Conservation (phyloP, 2,888 invertebrate genomes). For the Helleia helle region DNA sequence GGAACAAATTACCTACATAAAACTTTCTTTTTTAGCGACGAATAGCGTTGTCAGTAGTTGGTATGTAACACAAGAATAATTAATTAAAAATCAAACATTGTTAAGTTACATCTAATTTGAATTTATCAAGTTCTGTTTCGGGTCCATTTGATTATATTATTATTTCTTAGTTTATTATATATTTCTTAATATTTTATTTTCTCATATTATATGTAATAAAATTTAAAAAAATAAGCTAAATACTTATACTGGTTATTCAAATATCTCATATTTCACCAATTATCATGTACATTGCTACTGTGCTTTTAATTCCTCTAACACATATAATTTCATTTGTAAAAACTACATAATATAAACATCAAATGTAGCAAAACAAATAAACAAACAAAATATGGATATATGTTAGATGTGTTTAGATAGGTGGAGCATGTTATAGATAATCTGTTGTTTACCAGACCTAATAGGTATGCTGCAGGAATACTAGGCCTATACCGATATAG, state of each 20-base stretch:
- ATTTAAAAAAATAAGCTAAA: not conserved
- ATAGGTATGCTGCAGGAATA: conserved; percentile 30
- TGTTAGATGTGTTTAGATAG: conserved; percentile 41
- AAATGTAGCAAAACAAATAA: not conserved
- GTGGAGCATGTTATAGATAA: conserved; percentile 47
- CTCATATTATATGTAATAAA: no score
- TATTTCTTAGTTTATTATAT: no score
- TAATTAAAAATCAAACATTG: no score
- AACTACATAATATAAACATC: not conserved
- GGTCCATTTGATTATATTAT: no score
- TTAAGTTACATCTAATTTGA: no score
- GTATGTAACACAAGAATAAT: no score
- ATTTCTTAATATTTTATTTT: no score
- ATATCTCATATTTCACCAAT: not conserved
- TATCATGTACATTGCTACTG: not conserved
- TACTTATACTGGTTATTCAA: no score
- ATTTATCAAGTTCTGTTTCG: no score
- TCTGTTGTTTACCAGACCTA: conserved; percentile 41
- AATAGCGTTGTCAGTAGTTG: no score
- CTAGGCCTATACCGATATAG: not conserved
- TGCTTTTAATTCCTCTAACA: not conserved
- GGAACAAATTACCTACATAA: no score
- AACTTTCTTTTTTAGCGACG: no score
- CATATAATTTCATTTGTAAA: not conserved
- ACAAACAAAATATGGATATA: conserved; percentile 36